phyloP scores from a whole-genome alignment of 2,888 invertebrate species.

The Himalopsyche tibetana region DNA sequence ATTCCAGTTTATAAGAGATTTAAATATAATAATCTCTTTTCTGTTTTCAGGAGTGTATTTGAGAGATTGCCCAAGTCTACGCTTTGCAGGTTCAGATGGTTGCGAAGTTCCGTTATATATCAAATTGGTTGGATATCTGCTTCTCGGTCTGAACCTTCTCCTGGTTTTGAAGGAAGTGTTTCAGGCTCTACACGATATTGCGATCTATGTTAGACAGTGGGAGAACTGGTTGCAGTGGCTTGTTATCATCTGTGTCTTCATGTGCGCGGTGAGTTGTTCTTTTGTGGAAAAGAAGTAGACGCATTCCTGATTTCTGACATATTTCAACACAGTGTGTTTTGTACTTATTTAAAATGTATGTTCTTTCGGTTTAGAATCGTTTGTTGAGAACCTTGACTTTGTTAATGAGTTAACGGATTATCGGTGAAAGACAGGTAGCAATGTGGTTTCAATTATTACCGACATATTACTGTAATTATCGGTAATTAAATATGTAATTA shows the following conservation, averaged over 20 bases:
- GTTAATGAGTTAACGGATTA: no score
- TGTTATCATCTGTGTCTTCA: slow-evolving; percentile 84
- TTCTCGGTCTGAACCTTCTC: slow-evolving; percentile 80
- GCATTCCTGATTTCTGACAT: no score
- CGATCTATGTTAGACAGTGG: slow-evolving; percentile 86
- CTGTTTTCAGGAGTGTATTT: slow-evolving; percentile 75
- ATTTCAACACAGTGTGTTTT: no score
- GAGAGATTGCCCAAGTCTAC: slow-evolving; percentile 71
- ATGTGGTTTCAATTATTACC: no score
- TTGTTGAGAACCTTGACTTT: no score
- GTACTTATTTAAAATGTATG: no score
- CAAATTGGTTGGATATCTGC: slow-evolving; percentile 77
- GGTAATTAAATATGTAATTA: no score
- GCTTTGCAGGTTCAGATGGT: slow-evolving; percentile 67
- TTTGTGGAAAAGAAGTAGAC: no score
- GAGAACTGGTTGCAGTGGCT: slow-evolving; percentile 91
- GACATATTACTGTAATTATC: no score
- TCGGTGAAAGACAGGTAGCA: no score
- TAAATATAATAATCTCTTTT: neutral
- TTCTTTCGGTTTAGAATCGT: no score
- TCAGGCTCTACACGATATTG: slow-evolving; percentile 85
- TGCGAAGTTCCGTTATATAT: slow-evolving; percentile 73
- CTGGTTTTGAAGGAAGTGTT: slow-evolving; percentile 86
- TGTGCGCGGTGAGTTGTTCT: slow-evolving; percentile 77
- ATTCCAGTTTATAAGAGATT: no score